These are phyloP conservation scores for Saturnia pavonia DNA, from an alignment of 2,888 invertebrate genomes.

Conservation along the genomic window DNA sequence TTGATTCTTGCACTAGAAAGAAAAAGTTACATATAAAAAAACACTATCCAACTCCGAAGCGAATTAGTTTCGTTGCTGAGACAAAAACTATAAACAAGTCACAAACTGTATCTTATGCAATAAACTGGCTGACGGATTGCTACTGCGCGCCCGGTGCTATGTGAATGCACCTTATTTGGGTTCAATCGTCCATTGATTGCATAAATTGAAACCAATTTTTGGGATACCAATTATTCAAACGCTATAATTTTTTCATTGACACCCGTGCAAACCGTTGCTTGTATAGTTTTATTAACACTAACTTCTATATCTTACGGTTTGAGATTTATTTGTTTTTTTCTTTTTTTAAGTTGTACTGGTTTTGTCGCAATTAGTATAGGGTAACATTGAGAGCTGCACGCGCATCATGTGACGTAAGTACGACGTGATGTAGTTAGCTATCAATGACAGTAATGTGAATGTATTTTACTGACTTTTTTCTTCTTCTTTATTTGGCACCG, in stretches of 20 bases:
- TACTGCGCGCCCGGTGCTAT: conserved; percentile 49
- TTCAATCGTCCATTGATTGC: conserved; percentile 21
- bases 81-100: conserved; percentile 63
- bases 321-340: no score
- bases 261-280: background rate
- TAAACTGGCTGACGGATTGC: conserved; percentile 71
- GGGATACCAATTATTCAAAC: background rate
- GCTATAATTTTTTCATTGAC: background rate
- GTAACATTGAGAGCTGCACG: no score
- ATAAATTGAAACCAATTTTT: conserved; percentile 8
- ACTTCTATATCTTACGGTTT: background rate
- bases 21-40: conserved; percentile 30
- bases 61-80: conserved; percentile 48
- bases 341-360: no score
- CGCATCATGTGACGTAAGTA: no score
- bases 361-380: no score
- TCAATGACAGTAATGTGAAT: no score
- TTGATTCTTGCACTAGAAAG: background rate
- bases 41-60: conserved; percentile 39
- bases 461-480: no score
- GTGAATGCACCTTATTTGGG: conserved; percentile 30
- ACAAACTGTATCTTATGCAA: conserved; percentile 47
- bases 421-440: no score
- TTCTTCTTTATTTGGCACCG: no score
- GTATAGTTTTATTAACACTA: background rate